Conservation (phyloP, 1,140 invertebrate species). For the Nasonia vitripennis region DNA sequence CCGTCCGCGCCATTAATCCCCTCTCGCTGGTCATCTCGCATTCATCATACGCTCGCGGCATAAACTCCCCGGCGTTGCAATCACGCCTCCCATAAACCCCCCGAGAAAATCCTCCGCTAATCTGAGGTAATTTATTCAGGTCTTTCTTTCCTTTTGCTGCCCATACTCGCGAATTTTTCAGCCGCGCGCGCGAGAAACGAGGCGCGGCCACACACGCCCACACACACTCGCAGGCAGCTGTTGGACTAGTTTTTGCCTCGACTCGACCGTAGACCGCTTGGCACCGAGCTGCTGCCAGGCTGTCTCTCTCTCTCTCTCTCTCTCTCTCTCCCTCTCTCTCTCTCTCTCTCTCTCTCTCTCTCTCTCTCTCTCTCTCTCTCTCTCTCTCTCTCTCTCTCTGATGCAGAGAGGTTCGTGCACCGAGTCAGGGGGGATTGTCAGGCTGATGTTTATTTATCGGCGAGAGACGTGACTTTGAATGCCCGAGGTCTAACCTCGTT, state of each 20-base stretch:
- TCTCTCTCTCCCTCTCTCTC: no score
- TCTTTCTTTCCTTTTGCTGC: conserved; percentile 14
- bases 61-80: neutral
- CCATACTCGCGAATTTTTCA: conserved; percentile 40
- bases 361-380: neutral
- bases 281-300: conserved; percentile 60
- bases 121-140: neutral
- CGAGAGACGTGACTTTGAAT: neutral
- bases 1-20: neutral
- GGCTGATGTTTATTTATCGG: neutral
- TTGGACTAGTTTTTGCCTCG: conserved; percentile 67
- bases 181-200: conserved; percentile 45
- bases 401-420: neutral
- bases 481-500: neutral
- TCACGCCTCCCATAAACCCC: neutral
- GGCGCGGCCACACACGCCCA: conserved; percentile 29
- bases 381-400: neutral
- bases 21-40: neutral
- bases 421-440: neutral
- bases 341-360: neutral
- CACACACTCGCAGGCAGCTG: conserved; percentile 42
- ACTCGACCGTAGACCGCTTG: conserved; percentile 69
- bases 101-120: neutral
- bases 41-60: neutral
- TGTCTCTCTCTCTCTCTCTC: neutral